Base-by-base conservation (phyloP, 2,888 invertebrate genomes). In the Phanerotoma sp. region DNA sequence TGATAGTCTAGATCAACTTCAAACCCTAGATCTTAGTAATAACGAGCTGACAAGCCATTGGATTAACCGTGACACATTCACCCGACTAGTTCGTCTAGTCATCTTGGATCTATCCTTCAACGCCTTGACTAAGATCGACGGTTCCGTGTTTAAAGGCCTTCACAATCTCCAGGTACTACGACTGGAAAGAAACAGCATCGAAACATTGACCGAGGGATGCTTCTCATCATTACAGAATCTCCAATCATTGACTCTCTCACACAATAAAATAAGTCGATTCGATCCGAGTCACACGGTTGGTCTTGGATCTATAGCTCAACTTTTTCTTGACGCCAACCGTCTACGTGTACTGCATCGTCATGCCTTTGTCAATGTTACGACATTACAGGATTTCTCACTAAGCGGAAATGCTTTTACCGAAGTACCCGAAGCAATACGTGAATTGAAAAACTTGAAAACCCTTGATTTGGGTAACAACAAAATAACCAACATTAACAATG, bases 381-480 rank as follows among this genome's bases (percentile, higher is more conserved):
- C 86, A 73, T 81, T 92, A 35, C 86, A 88, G 74, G 91, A 91
- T 75, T 80, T 91, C 63, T 87, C 88, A 41, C 78, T 91, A 61
- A 88, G 86, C 68, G 86, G 86, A 57, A 92, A 92, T 79, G 79
- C 82, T 68, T 79, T 92, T 66, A 83, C 83, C 33, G 84, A 84
- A 64, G 82, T 88, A 54, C 89, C 91, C 57, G 82, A 81, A 67
- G 88, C 89, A 37, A 82, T 89, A 59, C 84, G 85, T 65, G 84
- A 84, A 64, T 79, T 91, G 60, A 79, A 83, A 63, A 85, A 86
- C 68, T 79, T 93, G 67, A 88, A 87, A 71, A 87, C 87, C 22
- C 80, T 93, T 57, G 90, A 92, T 78, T 81, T 93, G 66, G 90
- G 90, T 44, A 89, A 90, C 79, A 94, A 93, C 78, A 82, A 83